Evolutionary conservation across 1,140 invertebrate species (phyloP), one percentile per base, ranked within the genome.

Genomic region (Antheraea mylitta): DNA sequence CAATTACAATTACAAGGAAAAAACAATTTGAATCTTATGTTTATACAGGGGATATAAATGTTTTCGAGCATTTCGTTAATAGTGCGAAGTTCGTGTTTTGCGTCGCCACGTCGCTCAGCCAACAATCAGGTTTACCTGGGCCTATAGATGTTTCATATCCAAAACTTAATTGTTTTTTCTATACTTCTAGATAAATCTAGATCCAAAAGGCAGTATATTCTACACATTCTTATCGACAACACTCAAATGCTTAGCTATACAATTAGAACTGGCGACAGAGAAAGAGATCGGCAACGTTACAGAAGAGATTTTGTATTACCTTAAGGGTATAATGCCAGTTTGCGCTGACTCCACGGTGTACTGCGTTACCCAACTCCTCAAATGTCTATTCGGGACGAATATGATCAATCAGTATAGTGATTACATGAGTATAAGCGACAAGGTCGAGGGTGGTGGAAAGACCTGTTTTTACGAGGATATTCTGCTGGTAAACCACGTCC

Each of bases 321-420:
- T 98, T 0, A 95, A 95, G 77, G 93, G 94, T 5, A 95, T 96
- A 0, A 94, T 98, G 70, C 85, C 93, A 2, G 81, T 97, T 18
- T 95, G 96, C 62, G 94, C 97, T 0, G 94, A 95, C 5, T 85
- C 92, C 0, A 95, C 96, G 0, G 94, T 98, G 0, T 93, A 95
- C 45, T 97, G 96, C 86, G 96, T 98, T 0, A 95, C 96, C 37
- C 97, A 98, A 92, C 81, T 98, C 0, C 81, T 98, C 9, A 97
- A 97, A 89, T 96, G 96, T 76, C 87, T 98, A 2, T 98, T 98
- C 91, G 95, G 96, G 0, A 96, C 95, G 0, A 98, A 98, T 81
- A 93, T 97, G 72, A 93, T 94, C 11, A 94, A 94, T n/a, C 94
- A 96, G 36, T 95, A 95, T 89, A 91, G 75, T 3, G 94, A 94